These are phyloP conservation scores for Meteorus cinctellus DNA, from an alignment of 2,888 invertebrate species.

Conservation along the genomic window DNA sequence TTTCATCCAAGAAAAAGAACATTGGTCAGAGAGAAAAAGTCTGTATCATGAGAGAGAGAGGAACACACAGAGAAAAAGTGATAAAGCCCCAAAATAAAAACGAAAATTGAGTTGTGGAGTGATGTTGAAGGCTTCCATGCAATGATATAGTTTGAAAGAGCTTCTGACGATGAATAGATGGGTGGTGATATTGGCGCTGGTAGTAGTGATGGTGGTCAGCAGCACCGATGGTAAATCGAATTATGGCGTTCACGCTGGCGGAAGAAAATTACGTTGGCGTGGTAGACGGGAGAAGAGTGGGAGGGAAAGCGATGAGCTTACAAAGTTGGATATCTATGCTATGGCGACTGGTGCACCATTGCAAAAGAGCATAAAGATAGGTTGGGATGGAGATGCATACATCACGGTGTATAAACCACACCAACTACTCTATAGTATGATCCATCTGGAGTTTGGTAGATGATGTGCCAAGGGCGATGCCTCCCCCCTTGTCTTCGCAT, in stretches of 20 bases:
- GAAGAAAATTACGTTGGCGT: slow-evolving; percentile 19
- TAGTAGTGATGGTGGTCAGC: slow-evolving; percentile 17
- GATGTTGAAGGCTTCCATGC: slow-evolving; percentile 15
- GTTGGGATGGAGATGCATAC: slow-evolving; percentile 16
- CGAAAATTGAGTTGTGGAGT: slow-evolving; percentile 30
- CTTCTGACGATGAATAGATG: slow-evolving; percentile 21
- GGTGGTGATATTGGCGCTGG: not conserved
- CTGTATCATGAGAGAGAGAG: not conserved
- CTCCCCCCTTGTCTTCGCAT: slow-evolving; percentile 41
- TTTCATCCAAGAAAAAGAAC: not conserved
- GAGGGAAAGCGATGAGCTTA: not conserved
- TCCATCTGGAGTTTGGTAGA: slow-evolving; percentile 17
- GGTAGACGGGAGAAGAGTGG: not conserved
- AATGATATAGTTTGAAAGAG: slow-evolving; percentile 13
- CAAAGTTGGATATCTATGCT: not conserved
- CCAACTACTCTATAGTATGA: slow-evolving; percentile 41
- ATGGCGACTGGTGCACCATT: not conserved
- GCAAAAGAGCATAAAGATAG: slow-evolving; percentile 15
- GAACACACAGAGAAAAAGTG: not conserved
- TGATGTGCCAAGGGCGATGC: slow-evolving; percentile 9
- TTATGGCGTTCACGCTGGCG: slow-evolving; percentile 1
- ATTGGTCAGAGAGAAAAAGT: not conserved
- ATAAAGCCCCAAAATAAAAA: slow-evolving; percentile 16
- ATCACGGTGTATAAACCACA: slow-evolving; percentile 47
- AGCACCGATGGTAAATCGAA: slow-evolving; percentile 17